Percentiles rank a stretch among this genome's conserved stretches.
Conservation (phyloP, 2,797 vertebrate genomes). For the Artibeus lituratus region DNA sequence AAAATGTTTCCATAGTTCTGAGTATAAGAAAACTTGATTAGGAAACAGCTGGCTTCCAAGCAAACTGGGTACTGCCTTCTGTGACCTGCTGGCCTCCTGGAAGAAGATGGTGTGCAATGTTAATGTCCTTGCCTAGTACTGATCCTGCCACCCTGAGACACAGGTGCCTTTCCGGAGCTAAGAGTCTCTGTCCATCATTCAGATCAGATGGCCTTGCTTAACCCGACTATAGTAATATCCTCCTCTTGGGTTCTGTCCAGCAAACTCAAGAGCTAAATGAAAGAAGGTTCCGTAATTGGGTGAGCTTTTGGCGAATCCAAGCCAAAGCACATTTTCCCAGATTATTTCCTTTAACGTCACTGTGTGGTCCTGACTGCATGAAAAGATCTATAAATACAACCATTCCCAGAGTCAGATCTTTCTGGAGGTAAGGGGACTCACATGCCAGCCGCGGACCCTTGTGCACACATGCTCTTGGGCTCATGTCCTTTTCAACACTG, state of each 20-base stretch:
- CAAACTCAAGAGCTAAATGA: neutral
- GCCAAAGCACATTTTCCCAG: neutral
- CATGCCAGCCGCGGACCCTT: neutral
- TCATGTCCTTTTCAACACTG: neutral
- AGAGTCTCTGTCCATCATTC: neutral
- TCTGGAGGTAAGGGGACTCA: neutral
- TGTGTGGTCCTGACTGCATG: neutral
- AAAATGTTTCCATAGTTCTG: conserved; percentile 57
- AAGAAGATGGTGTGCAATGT: neutral
- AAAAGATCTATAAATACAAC: neutral
- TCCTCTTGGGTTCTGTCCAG: conserved; percentile 25
- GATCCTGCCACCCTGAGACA: neutral
- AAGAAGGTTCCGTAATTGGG: neutral
- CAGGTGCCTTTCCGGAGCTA: neutral
- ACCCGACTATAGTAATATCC: neutral
- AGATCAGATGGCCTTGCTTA: neutral
- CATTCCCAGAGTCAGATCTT: neutral
- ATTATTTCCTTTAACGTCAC: neutral
- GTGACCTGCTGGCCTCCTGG: conserved; percentile 8
- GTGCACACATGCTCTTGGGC: no score
- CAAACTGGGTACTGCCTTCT: conserved; percentile 20
- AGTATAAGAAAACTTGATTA: conserved; percentile 63
- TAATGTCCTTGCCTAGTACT: neutral
- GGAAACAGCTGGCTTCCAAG: conserved; percentile 43
- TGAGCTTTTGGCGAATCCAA: neutral